A percentile compares a stretch with the other conserved stretches of the same genome.
Evolutionary conservation across 2,888 invertebrate species (phyloP).

Genomic region (Acronicta aceris): DNA sequence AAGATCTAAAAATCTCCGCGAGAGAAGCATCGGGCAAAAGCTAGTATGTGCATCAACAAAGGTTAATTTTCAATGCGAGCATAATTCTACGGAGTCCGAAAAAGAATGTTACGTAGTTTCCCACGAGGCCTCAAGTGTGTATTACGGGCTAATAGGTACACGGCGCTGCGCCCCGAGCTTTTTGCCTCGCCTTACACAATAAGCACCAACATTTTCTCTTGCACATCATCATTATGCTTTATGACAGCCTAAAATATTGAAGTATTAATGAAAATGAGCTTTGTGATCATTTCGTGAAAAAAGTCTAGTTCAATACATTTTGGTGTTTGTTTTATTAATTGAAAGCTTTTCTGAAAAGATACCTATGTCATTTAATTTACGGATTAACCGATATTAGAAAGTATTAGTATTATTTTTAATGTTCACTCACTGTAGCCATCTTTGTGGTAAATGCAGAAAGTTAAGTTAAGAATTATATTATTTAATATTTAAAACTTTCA

Average conservation of each 20-base stretch:
- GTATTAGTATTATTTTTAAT: too few species aligned
- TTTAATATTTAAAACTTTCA: too few species aligned
- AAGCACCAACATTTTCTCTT: slow-evolving; percentile 49
- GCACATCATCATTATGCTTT: slow-evolving; percentile 49
- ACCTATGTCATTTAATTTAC: too few species aligned
- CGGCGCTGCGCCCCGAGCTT: slow-evolving; percentile 64
- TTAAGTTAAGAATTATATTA: too few species aligned
- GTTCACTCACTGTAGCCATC: too few species aligned
- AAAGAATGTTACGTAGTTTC: slow-evolving; percentile 70
- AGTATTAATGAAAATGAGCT: slow-evolving; percentile 37
- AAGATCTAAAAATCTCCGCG: not conserved
- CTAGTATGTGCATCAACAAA: slow-evolving; percentile 4
- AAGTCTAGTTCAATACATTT: too few species aligned
- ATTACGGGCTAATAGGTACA: slow-evolving; percentile 78
- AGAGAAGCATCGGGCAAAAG: not conserved
- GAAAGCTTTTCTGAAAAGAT: too few species aligned
- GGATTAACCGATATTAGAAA: too few species aligned
- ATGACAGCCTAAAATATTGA: slow-evolving; percentile 43
- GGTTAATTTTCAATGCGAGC: slow-evolving; percentile 35
- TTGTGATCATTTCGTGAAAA: too few species aligned
- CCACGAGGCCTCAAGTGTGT: slow-evolving; percentile 72
- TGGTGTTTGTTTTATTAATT: too few species aligned
- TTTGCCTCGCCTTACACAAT: slow-evolving; percentile 65
- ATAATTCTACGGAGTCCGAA: slow-evolving; percentile 55
- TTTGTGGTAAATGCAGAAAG: too few species aligned